Evolutionary conservation across 1,140 invertebrate species (phyloP).

Genomic region (Drosophila grimshawi): DNA sequence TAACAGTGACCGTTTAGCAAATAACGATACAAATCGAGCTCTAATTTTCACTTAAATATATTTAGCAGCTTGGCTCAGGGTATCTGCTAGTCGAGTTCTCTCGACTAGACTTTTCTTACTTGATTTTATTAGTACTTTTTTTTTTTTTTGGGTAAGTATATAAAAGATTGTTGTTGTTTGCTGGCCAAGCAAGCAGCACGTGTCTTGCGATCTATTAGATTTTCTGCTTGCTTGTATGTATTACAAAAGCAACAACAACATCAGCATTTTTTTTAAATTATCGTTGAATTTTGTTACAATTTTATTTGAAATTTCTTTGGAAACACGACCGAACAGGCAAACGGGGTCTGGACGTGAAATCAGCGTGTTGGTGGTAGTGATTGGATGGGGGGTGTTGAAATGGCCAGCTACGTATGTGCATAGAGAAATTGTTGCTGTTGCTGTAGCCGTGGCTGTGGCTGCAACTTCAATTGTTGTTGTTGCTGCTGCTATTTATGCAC

Average conservation of each 20-base stretch:
- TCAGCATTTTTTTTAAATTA: conserved; percentile 1
- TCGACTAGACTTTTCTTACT: too few relatives aligned
- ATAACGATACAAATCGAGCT: too few relatives aligned
- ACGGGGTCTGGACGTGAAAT: too few relatives aligned
- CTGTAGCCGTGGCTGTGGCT: neutral
- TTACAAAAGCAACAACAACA: neutral
- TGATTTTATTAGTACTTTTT: neutral
- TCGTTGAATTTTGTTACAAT: conserved; percentile 22
- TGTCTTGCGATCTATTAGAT: conserved; percentile 29
- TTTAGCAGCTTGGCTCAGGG: too few relatives aligned
- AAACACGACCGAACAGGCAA: conserved; percentile 17
- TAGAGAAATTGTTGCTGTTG: neutral
- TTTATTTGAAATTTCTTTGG: conserved; percentile 35
- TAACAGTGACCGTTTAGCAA: too few relatives aligned
- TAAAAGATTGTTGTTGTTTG: conserved; percentile 6
- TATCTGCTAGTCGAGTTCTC: too few relatives aligned
- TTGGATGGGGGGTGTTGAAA: neutral
- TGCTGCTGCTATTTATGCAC: conserved; percentile 44
- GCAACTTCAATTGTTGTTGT: neutral
- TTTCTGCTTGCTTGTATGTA: neutral
- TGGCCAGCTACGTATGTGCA: neutral
- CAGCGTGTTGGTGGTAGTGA: neutral
- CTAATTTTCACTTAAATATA: too few relatives aligned
- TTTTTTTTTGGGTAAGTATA: conserved; percentile 2
- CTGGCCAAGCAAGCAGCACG: conserved; percentile 8